Base-by-base conservation (phyloP, 2,113 vertebrate genomes). In the Microcebus tavaratra region DNA sequence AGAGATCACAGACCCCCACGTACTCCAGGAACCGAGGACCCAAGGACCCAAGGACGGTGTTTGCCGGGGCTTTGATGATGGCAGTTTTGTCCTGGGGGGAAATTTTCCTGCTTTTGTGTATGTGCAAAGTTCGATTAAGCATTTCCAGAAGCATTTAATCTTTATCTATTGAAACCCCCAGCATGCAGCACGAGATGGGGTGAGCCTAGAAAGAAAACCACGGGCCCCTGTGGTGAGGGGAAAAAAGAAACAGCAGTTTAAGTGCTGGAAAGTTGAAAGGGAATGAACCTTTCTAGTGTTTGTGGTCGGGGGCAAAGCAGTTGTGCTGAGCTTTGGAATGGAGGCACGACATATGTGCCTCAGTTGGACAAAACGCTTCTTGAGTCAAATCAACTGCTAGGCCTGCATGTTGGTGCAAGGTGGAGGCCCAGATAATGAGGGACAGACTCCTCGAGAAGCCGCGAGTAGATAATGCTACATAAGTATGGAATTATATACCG, bases 381-480 rank as follows among this genome's bases (percentile, higher is more conserved):
- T 0, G 29, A 97, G 97, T 90, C 91, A 79, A 39, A 98, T 95
- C 97, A 15, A 96, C 98, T 27, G 95, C 98, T 50, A 50, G 96
- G 97, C 98, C 98, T 96, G 97, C 70, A 11, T 88, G 95, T 53
- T 86, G 96, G 98, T 98, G 92, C 94, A 31, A 96, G 96, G 98
- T 95, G 88, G 88, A 96, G 98, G 98, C 98, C 98, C 81, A 0
- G 95, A 78, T 98, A 98, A 98, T 98, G 98, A 98, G 98, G 97
- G 97, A 20, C 96, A 76, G 97, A 68, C 97, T 97, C 98, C 98
- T 98, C 79, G 7, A 97, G 98, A 94, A 97, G 98, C 97, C 82
- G 97, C 13, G 90, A 98, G 98, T 96, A 98, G 99, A 98, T 99
- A 98, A 99, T 98, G 98, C 99, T 78, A 70, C 97, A 13, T 61